These are phyloP conservation scores for Noctua janthina DNA, from an alignment of 2,888 invertebrate species.

Conservation along the genomic window DNA sequence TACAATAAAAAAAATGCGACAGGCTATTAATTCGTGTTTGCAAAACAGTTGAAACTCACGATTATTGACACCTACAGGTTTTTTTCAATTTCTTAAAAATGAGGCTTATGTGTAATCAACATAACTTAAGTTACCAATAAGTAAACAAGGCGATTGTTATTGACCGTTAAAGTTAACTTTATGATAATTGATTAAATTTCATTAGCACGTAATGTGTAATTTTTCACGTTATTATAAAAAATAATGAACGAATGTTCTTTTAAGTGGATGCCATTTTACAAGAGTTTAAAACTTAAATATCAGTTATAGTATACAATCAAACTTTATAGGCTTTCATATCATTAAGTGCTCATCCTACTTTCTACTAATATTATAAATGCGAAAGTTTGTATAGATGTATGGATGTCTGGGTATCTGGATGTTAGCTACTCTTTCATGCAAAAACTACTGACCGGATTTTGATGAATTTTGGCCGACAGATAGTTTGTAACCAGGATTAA, in stretches of 20 bases:
- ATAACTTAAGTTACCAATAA: constrained; percentile 27
- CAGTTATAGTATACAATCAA: background rate
- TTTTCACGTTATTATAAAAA: constrained; percentile 2
- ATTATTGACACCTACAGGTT: background rate
- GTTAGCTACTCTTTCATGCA: too few species aligned
- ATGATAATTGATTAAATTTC: constrained; percentile 26
- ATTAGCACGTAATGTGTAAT: constrained; percentile 5
- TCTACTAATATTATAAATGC: too few species aligned
- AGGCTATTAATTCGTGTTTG: background rate
- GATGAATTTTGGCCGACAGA: too few species aligned
- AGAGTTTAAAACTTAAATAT: background rate
- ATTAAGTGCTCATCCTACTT: background rate
- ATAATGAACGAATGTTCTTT: background rate
- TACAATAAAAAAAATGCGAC: background rate
- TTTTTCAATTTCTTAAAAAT: constrained; percentile 22
- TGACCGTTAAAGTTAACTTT: constrained; percentile 24
- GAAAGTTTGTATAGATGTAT: too few species aligned
- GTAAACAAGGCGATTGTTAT: constrained; percentile 21
- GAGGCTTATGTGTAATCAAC: constrained; percentile 14
- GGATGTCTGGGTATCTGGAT: too few species aligned
- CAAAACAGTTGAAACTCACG: background rate
- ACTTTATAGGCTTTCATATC: background rate
- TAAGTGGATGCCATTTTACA: background rate
- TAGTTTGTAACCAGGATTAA: too few species aligned
- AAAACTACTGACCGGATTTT: too few species aligned